Evolutionary conservation across 2,797 vertebrate species (phyloP), one percentile per base, ranked within the genome.

Genomic region (Holocentrus rufus): DNA sequence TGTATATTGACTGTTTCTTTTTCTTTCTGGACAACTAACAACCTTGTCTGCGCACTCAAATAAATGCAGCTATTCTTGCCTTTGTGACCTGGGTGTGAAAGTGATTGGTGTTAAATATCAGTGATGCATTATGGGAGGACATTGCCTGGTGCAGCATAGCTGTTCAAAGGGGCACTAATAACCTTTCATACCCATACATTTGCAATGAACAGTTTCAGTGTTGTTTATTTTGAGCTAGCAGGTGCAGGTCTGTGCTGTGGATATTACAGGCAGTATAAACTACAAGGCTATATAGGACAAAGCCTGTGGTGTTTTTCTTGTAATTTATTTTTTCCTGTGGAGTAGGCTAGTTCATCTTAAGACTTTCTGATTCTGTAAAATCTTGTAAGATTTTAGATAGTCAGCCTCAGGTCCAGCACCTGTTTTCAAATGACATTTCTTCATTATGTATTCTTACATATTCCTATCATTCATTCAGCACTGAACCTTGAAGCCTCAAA

Each of bases 11-110:
- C 64, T 65, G 49, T 78, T 81, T 76, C 20, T 69, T 72, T 82
- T 86, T 87, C 31, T 82, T 76, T 82, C 63, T 89, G 84, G 79
- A 80, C 20, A 68, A 90, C 90, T 92, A 92, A 92, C 88, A 89
- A 80, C 76, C 58, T 85, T 85, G 85, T 88, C 86, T 86, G 76
- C 56, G 25, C 83, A 67, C 79, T 90, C 76, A 86, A 90, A 91
- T 91, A 88, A 92, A 91, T 88, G 67, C 83, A 79, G 66, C 66
- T 86, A 59, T 81, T 82, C 49, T 69, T 87, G 79, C 64, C 84
- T 85, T 91, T 86, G 77, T 84, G 79, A 84, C 74, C 67, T 83
- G 70, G 74, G 49, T 72, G 76, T 87, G 63, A 76, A 77, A 50
- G 71, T 88, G 69, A 86, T 85, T 85, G 23, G 30, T 73, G 49